Evolutionary conservation across 2,888 invertebrate genomes (phyloP), one percentile per base, ranked within the genome.

Genomic region (Yponomeuta plumbellus): DNA sequence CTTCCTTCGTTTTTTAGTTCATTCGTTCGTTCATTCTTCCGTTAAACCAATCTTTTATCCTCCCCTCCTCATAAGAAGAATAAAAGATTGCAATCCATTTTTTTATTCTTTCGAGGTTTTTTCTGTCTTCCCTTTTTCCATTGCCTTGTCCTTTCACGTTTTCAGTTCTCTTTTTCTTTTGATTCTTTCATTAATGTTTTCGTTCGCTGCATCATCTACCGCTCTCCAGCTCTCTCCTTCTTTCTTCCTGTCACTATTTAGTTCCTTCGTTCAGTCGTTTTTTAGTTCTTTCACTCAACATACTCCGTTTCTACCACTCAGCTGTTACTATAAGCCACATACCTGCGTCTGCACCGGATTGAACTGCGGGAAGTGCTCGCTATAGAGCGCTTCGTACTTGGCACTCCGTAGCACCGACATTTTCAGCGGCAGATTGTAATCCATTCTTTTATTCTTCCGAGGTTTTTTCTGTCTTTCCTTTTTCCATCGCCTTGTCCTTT

Each of bases 341-440:
- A 34, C 34, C 34, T 23, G 98, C 0, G 99, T 99, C 85, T 99
- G 99, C 68, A 99, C 99, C 0, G 99, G 98, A 86, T 99, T 99
- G 84, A 99, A 99, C 83, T 98, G 97, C 1, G 95, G 95, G 80
- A 98, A 97, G 67, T 94, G 94, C 11, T 97, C 96, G 0, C 92
- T 90, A 80, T 99, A 99, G 58, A 99, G 90, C 11, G 93, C 91
- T 79, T 99, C 98, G 77, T 95, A 99, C 68, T 94, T 94, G 0
- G 94, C 90, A 84, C 98, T 98, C 74, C 98, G 87, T 22, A 99
- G 87, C 0, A 99, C 99, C 0, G 98, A 97, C 58, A 97, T 95
- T 0, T 99, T 99, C 67, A 99, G 91, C 0, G 99, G 99, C 83
- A 26, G 26, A 26, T 26, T 26, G 4, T 5, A 26, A 5, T 44